Conservation (phyloP, 2,888 invertebrate genomes). For the Drosophila birchii region DNA sequence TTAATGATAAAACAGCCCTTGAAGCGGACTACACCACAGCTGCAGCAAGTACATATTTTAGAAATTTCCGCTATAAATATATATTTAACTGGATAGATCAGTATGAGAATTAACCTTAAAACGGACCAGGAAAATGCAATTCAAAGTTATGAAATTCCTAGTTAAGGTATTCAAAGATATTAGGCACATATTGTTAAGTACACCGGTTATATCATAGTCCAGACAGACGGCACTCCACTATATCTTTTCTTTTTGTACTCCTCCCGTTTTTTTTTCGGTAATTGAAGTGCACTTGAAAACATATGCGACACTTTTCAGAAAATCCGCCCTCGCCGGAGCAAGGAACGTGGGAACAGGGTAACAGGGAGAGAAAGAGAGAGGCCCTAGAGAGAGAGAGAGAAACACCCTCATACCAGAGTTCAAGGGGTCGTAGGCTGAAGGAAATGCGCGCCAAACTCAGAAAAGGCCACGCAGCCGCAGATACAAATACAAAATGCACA, state of each 20-base stretch:
- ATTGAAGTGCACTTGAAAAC: conserved; percentile 81
- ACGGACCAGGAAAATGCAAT: no score
- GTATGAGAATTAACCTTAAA: not conserved
- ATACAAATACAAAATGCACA: conserved; percentile 5
- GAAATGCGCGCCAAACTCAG: conserved; percentile 73
- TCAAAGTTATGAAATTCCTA: not conserved
- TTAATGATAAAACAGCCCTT: conserved; percentile 27
- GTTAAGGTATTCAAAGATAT: no score
- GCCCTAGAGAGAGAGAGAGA: not conserved
- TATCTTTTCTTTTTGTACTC: not conserved
- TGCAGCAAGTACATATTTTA: conserved; percentile 18
- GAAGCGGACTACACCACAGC: conserved; percentile 4
- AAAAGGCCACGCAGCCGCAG: conserved; percentile 60
- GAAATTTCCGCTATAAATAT: conserved; percentile 2
- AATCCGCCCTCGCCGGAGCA: conserved; percentile 35
- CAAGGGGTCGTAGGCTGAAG: conserved; percentile 40
- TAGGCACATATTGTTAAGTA: not conserved
- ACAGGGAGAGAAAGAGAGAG: not conserved
- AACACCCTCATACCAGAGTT: conserved; percentile 22
- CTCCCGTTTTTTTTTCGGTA: conserved; percentile 43
- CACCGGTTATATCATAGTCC: not conserved
- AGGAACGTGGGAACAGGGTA: conserved; percentile 12
- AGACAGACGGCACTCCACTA: not conserved
- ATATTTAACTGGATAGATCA: not conserved
- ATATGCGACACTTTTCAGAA: conserved; percentile 75